Evolutionary conservation across 1,140 invertebrate genomes (phyloP), one percentile per base, ranked within the genome.

Genomic region (Stegodyphus mimosarum): DNA sequence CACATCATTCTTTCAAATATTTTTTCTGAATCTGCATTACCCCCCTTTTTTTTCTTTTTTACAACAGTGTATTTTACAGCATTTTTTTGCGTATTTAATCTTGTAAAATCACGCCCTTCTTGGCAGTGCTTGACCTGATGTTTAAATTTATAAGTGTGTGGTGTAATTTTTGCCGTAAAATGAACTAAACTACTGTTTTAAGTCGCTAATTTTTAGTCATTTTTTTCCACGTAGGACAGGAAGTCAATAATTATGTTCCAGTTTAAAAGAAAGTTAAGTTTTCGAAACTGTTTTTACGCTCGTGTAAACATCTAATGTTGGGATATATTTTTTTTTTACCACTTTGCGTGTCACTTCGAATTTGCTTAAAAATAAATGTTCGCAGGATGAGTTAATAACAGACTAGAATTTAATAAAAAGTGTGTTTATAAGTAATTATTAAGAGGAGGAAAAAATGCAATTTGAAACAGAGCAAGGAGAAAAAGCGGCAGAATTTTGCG

Each of bases 131-230:
- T 48, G 63, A 77, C 48, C 75, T 67, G 60, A 67, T 67, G 75
- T 77, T 77, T 77, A 79, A 79, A 79, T 69, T 79, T 79, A 79
- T 79, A 79, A 79, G 51, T 10, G 17, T 33, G 49, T 33, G 77
- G 77, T 79, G 77, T 79, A 79, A 79, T 79, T 79, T 79, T 79
- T 79, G 77, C 77, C 55, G 64, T 53, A 79, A 79, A 79, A 79
- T 70, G 64, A 55, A 79, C 69, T 79, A 79, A 79, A 79, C 66
- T 67, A 53, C n/a, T 79, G 77, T 70, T 79, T 79, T 69, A 17
- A 70, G 77, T 70, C 13, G 66, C 77, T 79, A 79, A 79, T 79
- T 79, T 79, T 67, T 69, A 79, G 66, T 51, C 66, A 70, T 69
- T 79, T 79, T 78, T 78, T 79, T 79, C 11, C 70, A 4, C 13